phyloP scores from a whole-genome alignment of 2,113 vertebrate genomes.

The Pyxicephalus adspersus region DNA sequence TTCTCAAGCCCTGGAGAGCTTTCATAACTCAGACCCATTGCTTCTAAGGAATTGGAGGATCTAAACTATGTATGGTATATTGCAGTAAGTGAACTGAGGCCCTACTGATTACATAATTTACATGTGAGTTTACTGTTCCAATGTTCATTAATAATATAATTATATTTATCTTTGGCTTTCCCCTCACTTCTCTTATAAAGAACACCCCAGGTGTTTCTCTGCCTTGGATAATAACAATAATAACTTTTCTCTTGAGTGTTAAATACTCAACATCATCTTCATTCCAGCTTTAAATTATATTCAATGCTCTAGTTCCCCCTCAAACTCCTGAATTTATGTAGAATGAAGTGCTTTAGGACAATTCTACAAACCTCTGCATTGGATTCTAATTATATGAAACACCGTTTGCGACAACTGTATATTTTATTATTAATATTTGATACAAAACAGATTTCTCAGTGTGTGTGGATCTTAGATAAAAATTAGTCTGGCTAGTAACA shows the following conservation, averaged over 20 bases:
- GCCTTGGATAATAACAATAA: neutral
- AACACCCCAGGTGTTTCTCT: neutral
- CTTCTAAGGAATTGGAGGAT: too few species aligned
- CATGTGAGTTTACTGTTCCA: neutral
- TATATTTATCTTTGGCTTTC: neutral
- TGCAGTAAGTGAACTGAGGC: neutral
- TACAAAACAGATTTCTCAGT: too few species aligned
- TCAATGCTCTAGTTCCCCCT: neutral
- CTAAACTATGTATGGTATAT: neutral
- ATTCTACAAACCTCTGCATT: neutral
- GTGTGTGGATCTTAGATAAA: too few species aligned
- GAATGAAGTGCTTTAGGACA: too few species aligned
- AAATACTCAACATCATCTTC: neutral
- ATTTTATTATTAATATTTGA: too few species aligned
- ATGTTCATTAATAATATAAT: neutral
- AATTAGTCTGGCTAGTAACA: too few species aligned
- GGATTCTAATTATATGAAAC: neutral
- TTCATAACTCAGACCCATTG: too few species aligned
- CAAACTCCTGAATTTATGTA: neutral
- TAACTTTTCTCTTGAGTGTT: neutral
- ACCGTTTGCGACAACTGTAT: neutral
- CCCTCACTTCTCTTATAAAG: neutral
- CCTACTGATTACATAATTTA: neutral
- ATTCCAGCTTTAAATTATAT: neutral
- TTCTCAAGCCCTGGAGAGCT: too few species aligned